These are phyloP conservation scores for Drosophila bifasciata DNA, from an alignment of 1,140 invertebrate species.

Conservation along the genomic window DNA sequence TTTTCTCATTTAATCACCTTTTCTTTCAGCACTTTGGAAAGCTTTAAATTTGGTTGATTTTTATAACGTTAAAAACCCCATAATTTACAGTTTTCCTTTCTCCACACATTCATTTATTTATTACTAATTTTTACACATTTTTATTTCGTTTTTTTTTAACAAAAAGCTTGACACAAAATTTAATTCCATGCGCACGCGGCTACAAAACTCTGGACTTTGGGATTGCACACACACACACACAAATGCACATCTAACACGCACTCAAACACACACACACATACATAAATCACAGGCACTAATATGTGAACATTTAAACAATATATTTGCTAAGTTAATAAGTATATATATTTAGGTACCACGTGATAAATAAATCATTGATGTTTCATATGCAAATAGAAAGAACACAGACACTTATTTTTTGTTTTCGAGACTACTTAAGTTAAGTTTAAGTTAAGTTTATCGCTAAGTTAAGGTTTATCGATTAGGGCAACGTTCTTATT, in stretches of 20 bases:
- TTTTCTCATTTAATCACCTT: not conserved
- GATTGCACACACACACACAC: constrained; percentile 45
- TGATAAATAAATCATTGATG: constrained; percentile 44
- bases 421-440: constrained; percentile 21
- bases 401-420: constrained; percentile 40
- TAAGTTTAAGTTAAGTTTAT: constrained; percentile 25
- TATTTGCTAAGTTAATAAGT: constrained; percentile 30
- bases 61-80: constrained; percentile 1
- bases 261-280: constrained; percentile 28
- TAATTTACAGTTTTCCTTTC: constrained; percentile 40
- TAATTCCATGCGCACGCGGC: constrained; percentile 56
- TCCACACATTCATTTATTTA: constrained; percentile 35
- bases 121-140: constrained; percentile 66
- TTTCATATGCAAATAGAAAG: constrained; percentile 51
- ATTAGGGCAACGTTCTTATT: too few species aligned
- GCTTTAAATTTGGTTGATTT: constrained; percentile 27
- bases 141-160: constrained; percentile 64
- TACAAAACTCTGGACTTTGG: constrained; percentile 68
- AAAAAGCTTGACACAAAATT: constrained; percentile 56
- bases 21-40: constrained; percentile 45
- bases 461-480: constrained; percentile 22
- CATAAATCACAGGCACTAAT: constrained; percentile 34
- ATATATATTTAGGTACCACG: constrained; percentile 43
- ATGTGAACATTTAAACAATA: constrained; percentile 46
- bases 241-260: constrained; percentile 13